phyloP scores from a whole-genome alignment of 2,888 invertebrate species.

The Artemia sp. region DNA sequence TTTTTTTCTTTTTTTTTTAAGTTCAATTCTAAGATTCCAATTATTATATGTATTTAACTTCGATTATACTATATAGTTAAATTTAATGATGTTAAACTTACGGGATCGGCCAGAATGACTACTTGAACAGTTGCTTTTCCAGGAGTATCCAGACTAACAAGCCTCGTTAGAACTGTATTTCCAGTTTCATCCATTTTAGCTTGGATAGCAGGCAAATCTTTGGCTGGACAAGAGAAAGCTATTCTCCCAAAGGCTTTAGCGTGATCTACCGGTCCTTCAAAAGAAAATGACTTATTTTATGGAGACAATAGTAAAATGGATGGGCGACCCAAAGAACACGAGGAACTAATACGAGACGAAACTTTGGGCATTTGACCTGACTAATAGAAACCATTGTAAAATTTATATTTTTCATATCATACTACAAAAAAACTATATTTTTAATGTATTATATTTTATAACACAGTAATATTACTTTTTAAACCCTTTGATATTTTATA shows the following conservation, averaged over 20 bases:
- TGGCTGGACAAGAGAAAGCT: constrained; percentile 73
- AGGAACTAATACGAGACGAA: constrained; percentile 23
- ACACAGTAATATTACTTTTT: no score
- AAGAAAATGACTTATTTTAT: background rate
- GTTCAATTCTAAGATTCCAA: no score
- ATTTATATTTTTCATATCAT: no score
- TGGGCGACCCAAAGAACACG: background rate
- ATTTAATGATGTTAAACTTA: constrained; percentile 29
- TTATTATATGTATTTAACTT: no score
- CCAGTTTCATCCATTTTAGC: constrained; percentile 49
- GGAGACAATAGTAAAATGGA: constrained; percentile 2
- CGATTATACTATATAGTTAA: no score
- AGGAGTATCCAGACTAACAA: constrained; percentile 84
- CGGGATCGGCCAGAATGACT: constrained; percentile 86
- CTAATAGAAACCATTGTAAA: no score
- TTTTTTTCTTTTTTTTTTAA: no score
- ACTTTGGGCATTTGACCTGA: background rate
- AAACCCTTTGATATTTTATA: no score
- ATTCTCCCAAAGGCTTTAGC: constrained; percentile 85
- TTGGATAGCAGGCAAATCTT: constrained; percentile 57
- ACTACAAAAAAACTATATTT: no score
- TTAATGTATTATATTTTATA: no score
- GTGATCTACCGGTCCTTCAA: constrained; percentile 43
- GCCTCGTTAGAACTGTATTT: constrained; percentile 63
- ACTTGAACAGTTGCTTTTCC: constrained; percentile 92